Evolutionary conservation across 1,140 invertebrate genomes (phyloP).

Genomic region (Drosophila asahinai): DNA sequence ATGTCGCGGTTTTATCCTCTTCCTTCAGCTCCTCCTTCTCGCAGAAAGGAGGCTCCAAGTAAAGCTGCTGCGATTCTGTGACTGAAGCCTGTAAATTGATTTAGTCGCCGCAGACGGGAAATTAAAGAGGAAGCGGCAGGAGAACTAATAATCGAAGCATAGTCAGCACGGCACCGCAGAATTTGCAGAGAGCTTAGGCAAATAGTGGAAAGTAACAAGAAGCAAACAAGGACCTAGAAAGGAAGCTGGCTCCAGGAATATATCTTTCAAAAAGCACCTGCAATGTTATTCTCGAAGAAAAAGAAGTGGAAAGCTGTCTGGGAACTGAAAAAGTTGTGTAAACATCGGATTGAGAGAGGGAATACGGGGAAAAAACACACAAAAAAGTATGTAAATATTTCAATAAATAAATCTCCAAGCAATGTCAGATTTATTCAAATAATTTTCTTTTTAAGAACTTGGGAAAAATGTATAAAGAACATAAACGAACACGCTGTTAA

Average conservation of each 20-base stretch:
- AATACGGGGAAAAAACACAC: background rate
- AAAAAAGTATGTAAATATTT: background rate
- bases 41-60: background rate
- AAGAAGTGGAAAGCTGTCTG: background rate
- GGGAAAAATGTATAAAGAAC: background rate
- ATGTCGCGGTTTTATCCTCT: slow-evolving; percentile 40
- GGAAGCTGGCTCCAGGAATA: background rate
- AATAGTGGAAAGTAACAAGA: slow-evolving; percentile 13
- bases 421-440: background rate
- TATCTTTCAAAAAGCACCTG: background rate
- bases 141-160: slow-evolving; percentile 23
- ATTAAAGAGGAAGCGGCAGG: slow-evolving; percentile 5
- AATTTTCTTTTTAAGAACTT: background rate
- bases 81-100: slow-evolving; percentile 53
- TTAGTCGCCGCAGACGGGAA: slow-evolving; percentile 40
- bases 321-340: slow-evolving; percentile 5
- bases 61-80: slow-evolving; percentile 17
- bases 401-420: background rate
- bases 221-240: slow-evolving; percentile 1
- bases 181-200: slow-evolving; percentile 4
- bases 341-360: background rate
- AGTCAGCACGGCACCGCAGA: background rate
- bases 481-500: background rate
- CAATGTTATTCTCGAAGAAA: background rate
- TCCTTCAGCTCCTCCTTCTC: background rate